Evolutionary conservation across 2,797 vertebrate genomes (phyloP).

Genomic region (Mallotus villosus): DNA sequence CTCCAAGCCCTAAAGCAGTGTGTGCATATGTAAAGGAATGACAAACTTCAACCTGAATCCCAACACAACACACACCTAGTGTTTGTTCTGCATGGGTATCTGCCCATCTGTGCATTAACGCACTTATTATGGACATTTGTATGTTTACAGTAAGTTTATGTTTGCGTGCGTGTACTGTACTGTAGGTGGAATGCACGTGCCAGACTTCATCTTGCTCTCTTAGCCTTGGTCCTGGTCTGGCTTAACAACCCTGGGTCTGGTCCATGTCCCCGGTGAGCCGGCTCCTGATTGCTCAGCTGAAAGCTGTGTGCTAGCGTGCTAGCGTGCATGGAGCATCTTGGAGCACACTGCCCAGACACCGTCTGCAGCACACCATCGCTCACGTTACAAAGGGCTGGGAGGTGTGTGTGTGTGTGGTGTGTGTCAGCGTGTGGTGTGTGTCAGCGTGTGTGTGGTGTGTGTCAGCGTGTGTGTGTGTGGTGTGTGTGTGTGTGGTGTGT

Average conservation of each 20-base stretch:
- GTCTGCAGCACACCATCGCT: conserved; percentile 13
- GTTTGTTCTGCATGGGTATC: conserved; percentile 14
- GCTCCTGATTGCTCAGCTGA: conserved; percentile 29
- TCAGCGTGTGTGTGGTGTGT: conserved; percentile 23
- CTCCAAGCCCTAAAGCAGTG: conserved; percentile 39
- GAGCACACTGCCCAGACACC: conserved; percentile 35
- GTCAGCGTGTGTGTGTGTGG: conserved; percentile 30
- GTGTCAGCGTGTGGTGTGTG: conserved; percentile 24
- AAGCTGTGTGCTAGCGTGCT: conserved; percentile 19
- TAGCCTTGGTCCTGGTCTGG: too few relatives aligned
- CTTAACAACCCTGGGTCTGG: background rate
- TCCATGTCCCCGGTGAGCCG: conserved; percentile 19
- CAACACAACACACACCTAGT: conserved; percentile 42
- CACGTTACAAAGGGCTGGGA: conserved; percentile 16
- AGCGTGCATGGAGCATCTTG: conserved; percentile 21
- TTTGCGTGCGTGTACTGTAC: background rate
- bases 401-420: conserved; percentile 8
- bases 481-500: conserved; percentile 22
- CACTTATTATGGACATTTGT: background rate
- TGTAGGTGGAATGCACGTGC: background rate
- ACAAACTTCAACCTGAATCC: conserved; percentile 46
- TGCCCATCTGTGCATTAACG: conserved; percentile 26
- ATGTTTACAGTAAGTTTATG: background rate
- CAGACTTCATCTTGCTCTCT: background rate
- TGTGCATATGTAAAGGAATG: conserved; percentile 52